Conservation (phyloP, 30 jellyfish, hydroid and myxozoan species). For the Chrysaora quinquecirrha region DNA sequence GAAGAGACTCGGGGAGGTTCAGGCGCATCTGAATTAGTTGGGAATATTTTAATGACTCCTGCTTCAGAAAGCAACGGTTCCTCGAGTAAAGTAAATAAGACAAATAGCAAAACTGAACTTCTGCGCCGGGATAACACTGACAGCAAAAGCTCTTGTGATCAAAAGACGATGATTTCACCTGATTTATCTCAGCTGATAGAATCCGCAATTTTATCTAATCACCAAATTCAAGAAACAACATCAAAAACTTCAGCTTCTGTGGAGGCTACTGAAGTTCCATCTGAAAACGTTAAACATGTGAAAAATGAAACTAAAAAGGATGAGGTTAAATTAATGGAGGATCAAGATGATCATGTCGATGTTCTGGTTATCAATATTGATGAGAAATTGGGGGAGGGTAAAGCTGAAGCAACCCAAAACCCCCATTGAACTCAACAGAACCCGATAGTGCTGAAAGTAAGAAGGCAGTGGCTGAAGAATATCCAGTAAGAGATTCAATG, state of each 20-base stretch:
- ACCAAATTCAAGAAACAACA: background rate
- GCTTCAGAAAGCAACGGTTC: too few relatives aligned
- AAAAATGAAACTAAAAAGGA: too few relatives aligned
- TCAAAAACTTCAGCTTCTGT: background rate
- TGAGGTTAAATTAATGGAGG: too few relatives aligned
- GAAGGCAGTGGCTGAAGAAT: too few relatives aligned
- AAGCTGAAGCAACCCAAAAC: conserved; percentile 50
- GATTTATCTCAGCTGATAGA: conserved; percentile 1
- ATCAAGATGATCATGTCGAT: conserved; percentile 45
- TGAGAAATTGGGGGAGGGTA: conserved; percentile 50
- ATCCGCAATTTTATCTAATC: background rate
- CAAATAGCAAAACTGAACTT: background rate
- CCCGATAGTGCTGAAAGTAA: too few relatives aligned
- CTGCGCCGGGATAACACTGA: background rate
- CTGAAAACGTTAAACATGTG: too few relatives aligned
- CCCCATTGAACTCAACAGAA: too few relatives aligned
- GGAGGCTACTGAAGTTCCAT: too few relatives aligned
- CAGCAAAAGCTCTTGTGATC: background rate
- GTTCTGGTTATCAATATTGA: conserved; percentile 46
- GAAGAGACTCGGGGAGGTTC: background rate
- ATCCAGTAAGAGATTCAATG: too few relatives aligned
- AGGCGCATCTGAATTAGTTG: background rate
- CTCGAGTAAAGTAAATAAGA: too few relatives aligned
- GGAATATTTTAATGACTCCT: too few relatives aligned
- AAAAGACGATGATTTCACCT: background rate